Base-by-base conservation (phyloP, 2,888 invertebrate genomes). In the Amiota minor region DNA sequence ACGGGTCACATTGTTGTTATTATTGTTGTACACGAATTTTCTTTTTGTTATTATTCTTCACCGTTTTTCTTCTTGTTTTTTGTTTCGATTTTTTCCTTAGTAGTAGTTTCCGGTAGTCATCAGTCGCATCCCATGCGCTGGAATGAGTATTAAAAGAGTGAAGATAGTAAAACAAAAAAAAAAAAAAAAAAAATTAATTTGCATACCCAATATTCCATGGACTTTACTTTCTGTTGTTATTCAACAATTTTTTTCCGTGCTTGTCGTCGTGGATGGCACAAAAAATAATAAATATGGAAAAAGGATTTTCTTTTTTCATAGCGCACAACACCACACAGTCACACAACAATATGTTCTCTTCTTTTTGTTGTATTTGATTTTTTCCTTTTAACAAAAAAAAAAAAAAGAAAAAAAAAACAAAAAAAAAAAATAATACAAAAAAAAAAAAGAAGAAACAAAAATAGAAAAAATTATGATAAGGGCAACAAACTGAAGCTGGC, bases 131-230 rank as follows among this genome's bases (percentile, higher is more conserved):
- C 53, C 35, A 53, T 53, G 47, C 65, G 50, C 23, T 71, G 71
- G 64, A 70, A 70, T 64, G 70, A 69, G 47, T 20, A 9, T 56
- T 64, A 50, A 10, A 23, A 47, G 16, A 18, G 55, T 55, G 46
- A 49, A 18, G 20, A 65, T 56, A 75, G 72, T 64, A 75, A 53
- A n/a, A n/a, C n/a, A n/a, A n/a, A n/a, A 35, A 61, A 50, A 53
- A 69, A 70, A 74, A 49, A 77, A 77, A 55, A 79, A 81, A 83
- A 84, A 80, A 81, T 78, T 78, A 79, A 85, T 83, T 83, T 85
- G 82, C 85, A 84, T 82, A 82, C 74, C 72, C 78, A 83, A 82
- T 79, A 82, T 81, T 79, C 80, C 74, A 79, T 75, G 80, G 80
- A 80, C 35, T 79, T 79, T 79, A 73, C 70, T 72, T 73, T 59